A percentile compares a stretch with the other conserved stretches of the same genome.
Conservation (phyloP, 2,888 invertebrate genomes). For the Pediacus dermestoides region DNA sequence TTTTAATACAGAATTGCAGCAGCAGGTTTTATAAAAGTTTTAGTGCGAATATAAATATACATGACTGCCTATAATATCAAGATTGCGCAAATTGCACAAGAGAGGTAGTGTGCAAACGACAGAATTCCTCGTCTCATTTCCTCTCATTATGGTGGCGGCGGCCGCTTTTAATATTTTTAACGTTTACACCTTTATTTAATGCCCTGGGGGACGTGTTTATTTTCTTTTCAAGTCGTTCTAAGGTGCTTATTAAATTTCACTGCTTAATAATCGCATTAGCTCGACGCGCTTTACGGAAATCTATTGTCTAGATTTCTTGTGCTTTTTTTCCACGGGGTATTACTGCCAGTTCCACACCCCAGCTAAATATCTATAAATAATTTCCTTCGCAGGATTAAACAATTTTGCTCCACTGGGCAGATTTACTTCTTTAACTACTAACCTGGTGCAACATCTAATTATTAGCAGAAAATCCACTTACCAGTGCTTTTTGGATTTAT, state of each 20-base stretch:
- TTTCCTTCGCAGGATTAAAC: not conserved
- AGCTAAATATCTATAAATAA: slow-evolving; percentile 1
- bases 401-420: too few species aligned
- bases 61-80: slow-evolving; percentile 46
- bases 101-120: slow-evolving; percentile 38
- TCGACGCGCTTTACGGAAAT: slow-evolving; percentile 31
- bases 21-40: slow-evolving; percentile 46
- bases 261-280: slow-evolving; percentile 44
- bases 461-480: too few species aligned
- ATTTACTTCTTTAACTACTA: too few species aligned
- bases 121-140: slow-evolving; percentile 27
- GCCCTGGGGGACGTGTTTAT: slow-evolving; percentile 42
- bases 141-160: slow-evolving; percentile 19
- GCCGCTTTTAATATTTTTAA: slow-evolving; percentile 41
- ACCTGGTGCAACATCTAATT: too few species aligned
- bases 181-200: slow-evolving; percentile 48
- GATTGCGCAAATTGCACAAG: slow-evolving; percentile 46
- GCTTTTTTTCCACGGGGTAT: slow-evolving; percentile 15
- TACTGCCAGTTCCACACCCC: slow-evolving; percentile 13
- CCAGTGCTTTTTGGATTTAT: too few species aligned
- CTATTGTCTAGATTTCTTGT: slow-evolving; percentile 37
- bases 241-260: slow-evolving; percentile 48
- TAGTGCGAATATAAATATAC: slow-evolving; percentile 47
- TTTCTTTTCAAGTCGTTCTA: slow-evolving; percentile 38
- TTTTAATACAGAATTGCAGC: slow-evolving; percentile 46